Base-by-base conservation (phyloP, 2,113 vertebrate genomes). In the Mesembrinibis cayennensis region DNA sequence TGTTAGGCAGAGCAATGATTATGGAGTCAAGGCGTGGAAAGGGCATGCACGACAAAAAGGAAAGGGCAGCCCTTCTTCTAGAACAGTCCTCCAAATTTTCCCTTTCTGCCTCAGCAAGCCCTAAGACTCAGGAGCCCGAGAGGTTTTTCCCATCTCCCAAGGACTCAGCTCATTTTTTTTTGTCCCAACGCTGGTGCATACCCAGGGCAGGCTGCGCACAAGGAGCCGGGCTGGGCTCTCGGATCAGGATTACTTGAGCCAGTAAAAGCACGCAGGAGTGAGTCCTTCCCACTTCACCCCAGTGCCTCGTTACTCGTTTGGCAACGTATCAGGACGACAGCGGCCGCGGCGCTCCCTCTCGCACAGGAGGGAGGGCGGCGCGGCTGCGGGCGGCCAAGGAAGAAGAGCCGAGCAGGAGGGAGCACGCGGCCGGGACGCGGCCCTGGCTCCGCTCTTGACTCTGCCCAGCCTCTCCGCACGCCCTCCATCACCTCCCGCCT, bases 1-100 rank as follows among this genome's bases (percentile, higher is more conserved):
- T 20, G 94, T 96, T 95, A 96, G 97, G 97, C 97, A 93, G 34
- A 93, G 93, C 94, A 16, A 91, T 95, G 97, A 32, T 56, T 21
- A 94, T 90, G 96, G 86, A 92, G 78, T 70, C 85, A 58, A 59
- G 91, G 92, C 34, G 9, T 72, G 90, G 87, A 38, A 53, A 93
- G 93, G 91, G 44, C 91, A 96, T 90, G 96, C 92, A 90, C 42
- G 6, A 71, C 84, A 88, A 13, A 32, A 42, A 61, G 84, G 11
- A 18, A 81, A 86, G 92, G 92, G 69, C 80, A 82, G 88, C 90
- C 92, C 94, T 95, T 74, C 86, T 70, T 73, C 93, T 87, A n/a
- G 11, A 53, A 56, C 16, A 7, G 23, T 34, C 82, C 82, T 92
- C 40, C 67, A 16, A 34, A 0, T 3, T 2, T 27, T 42, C 82